Base-by-base conservation (phyloP, 2,113 vertebrate species). In the Tragulus kanchil region DNA sequence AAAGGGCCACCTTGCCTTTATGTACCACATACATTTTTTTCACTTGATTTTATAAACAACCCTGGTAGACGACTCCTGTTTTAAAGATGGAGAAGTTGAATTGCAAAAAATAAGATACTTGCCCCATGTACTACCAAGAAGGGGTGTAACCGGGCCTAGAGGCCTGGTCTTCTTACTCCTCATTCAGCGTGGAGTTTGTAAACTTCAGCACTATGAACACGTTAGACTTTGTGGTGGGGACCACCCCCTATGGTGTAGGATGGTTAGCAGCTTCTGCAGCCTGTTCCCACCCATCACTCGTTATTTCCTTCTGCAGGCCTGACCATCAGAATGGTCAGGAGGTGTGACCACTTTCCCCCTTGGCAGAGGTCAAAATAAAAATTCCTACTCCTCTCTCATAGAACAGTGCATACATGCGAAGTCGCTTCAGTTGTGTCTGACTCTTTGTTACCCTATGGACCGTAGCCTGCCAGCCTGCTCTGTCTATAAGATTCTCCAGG, bases 51-150 rank as follows among this genome's bases (percentile, higher is more conserved):
- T 71, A 58, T 15, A n/a, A 61, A 78, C 50, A 89, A 16, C 8
- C 50, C 28, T 36, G 19, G 36, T 25, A 54, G 17, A 17, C 71
- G 31, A 83, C 28, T 59, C 16, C 13, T 2, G 2, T 59, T 36
- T 75, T 58, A 65, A 89, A 85, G 25, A 48, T 59, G 15, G 31
- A 94, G 87, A 45, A 31, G 8, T 23, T 45, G 23, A 81, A 42
- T 67, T 93, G 23, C 42, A 48, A 77, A 96, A 71, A 90, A 42
- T 31, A 31, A 89, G 17, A 58, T 50, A 31, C 21, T 93, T 91
- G 61, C 21, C 21, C 12, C 23, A 6, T 54, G 3, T 84, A 31
- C 84, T 86, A 54, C 50, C 52, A 81, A 5, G 48, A 85, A 89
- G 19, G 52, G 13, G 3, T 9, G 6, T n/a, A 36, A 65, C 16